Evolutionary conservation across 2,888 invertebrate genomes (phyloP), one percentile per base, ranked within the genome.

Genomic region (Hipparchia sbordonii): DNA sequence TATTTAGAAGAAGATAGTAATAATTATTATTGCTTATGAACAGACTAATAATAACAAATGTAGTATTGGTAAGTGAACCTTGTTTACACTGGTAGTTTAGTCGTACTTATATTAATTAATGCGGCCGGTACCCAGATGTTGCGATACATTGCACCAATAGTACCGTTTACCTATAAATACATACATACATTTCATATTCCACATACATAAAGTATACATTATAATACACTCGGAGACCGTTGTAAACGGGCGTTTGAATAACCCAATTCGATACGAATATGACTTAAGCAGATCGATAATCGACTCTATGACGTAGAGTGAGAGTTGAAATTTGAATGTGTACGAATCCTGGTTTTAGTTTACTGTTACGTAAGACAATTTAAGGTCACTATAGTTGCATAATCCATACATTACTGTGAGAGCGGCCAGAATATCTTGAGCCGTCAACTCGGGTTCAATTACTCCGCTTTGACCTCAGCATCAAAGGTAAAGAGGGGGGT

Each of bases 311-410:
- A 0, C 0, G 0, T 0, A 23, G 0, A 0, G 0, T 0, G 52
- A 87, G 67, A 79, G 81, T 77, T 72, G 7, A 81, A 77, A 80
- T 76, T 80, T 12, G 39, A 60, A 63, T 69, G 69, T 74, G 77
- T 23, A 65, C 2, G 33, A 63, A 52, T 74, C 72, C 74, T 80
- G 84, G 86, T 87, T 88, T 88, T 82, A 82, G 86, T 85, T 84
- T 79, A 81, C 80, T 81, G 82, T 91, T 92, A 92, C 92, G 91
- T 92, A 91, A 92, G 79, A 81, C 82, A 80, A 80, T 89, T 85
- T 92, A 92, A 92, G 91, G 92, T 92, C 91, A 88, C 76, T 78
- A 76, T 74, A 70, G 79, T 91, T 92, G 91, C 91, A 90, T 92
- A 91, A 91, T 85, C 78, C 74, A 79, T 81, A 82, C 80, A 82